These are phyloP conservation scores for Fulica atra DNA, from an alignment of 2,113 vertebrate genomes.

Conservation along the genomic window DNA sequence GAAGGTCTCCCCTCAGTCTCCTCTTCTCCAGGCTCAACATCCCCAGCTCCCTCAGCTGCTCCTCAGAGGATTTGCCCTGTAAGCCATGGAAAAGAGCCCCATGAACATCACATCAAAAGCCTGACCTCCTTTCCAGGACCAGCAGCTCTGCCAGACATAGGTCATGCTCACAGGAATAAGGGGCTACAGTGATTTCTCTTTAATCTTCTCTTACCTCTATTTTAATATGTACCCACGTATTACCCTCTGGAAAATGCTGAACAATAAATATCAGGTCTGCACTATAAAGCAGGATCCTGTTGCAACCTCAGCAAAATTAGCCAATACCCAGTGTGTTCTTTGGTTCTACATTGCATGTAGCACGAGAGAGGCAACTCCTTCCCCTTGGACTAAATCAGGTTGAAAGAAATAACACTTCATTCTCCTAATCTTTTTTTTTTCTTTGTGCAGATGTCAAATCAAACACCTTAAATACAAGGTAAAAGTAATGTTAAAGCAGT, in stretches of 20 bases:
- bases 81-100: background rate
- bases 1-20: too few species aligned
- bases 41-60: too few species aligned
- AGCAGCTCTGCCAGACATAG: background rate
- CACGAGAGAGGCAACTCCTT: background rate
- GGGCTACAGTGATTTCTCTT: background rate
- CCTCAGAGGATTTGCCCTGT: background rate
- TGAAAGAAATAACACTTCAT: background rate
- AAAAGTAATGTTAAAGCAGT: background rate
- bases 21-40: too few species aligned
- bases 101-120: background rate
- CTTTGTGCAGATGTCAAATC: background rate
- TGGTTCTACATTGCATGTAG: background rate
- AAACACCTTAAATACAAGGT: background rate
- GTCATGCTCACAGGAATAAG: background rate
- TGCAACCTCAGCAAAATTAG: background rate
- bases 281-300: background rate
- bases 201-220: background rate
- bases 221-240: background rate
- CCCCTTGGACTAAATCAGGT: background rate
- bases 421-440: background rate
- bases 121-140: background rate
- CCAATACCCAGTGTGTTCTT: background rate
- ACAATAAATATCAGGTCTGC: background rate
- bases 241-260: background rate